Percentiles rank a stretch among this genome's conserved stretches.
phyloP scores from a whole-genome alignment of 2,888 invertebrate genomes.

The Tipula vernalis region DNA sequence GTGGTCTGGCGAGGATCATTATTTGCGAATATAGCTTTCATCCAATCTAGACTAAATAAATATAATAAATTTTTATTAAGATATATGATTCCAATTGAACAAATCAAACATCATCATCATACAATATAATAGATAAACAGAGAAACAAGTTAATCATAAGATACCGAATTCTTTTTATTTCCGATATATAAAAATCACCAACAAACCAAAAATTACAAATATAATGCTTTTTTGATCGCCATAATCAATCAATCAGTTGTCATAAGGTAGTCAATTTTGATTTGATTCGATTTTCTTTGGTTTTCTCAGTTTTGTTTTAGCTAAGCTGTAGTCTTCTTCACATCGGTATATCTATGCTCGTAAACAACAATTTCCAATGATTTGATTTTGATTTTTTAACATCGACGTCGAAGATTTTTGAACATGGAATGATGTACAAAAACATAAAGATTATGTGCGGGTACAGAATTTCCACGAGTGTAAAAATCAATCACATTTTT shows the following conservation, averaged over 20 bases:
- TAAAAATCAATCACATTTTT: neutral
- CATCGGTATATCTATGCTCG: neutral
- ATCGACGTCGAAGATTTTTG: neutral
- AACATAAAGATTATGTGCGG: neutral
- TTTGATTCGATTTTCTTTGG: neutral
- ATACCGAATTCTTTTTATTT: neutral
- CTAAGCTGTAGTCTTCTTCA: neutral
- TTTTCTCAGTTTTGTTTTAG: neutral
- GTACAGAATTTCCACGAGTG: neutral
- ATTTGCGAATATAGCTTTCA: neutral
- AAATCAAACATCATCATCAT: neutral
- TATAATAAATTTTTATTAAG: neutral
- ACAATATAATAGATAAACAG: neutral
- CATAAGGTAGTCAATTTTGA: slow-evolving; percentile 4
- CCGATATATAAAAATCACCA: neutral
- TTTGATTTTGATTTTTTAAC: neutral
- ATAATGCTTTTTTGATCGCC: slow-evolving; percentile 4
- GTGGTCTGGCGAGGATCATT: neutral
- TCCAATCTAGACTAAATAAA: neutral
- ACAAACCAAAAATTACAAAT: neutral
- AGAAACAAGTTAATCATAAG: neutral
- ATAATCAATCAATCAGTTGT: neutral
- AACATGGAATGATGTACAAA: neutral
- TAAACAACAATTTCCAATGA: neutral
- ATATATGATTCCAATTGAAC: neutral